These are phyloP conservation scores for Flabesymbios commensalis DNA, from an alignment of 2,888 invertebrate species.

Conservation along the genomic window DNA sequence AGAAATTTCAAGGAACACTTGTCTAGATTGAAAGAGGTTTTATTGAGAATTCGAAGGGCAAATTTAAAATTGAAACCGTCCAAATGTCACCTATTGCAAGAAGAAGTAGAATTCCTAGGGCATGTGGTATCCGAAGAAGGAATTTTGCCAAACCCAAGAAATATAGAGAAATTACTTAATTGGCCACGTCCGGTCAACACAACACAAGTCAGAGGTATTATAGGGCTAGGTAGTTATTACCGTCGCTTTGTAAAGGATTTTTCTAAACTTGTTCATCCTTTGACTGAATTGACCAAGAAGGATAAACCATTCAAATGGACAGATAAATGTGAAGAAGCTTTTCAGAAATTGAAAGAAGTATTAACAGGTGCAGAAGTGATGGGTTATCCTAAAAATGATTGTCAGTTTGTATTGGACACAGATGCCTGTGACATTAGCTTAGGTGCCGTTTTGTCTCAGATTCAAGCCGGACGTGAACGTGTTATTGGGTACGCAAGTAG, in stretches of 20 bases:
- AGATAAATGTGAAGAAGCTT: conserved; percentile 11
- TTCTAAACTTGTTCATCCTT: conserved; percentile 16
- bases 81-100: conserved; percentile 27
- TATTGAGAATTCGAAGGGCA: conserved; percentile 19
- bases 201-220: conserved; percentile 25
- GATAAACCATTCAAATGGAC: not conserved
- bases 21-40: conserved; percentile 22
- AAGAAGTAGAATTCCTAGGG: conserved; percentile 24
- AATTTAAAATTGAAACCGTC: conserved; percentile 11
- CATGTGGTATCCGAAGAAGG: conserved; percentile 1
- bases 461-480: too few relatives aligned
- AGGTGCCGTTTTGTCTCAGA: conserved; percentile 24
- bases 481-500: too few relatives aligned
- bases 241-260: conserved; percentile 23
- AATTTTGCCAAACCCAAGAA: not conserved
- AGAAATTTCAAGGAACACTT: conserved; percentile 23
- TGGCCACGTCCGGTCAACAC: conserved; percentile 4
- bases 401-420: conserved; percentile 23
- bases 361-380: conserved; percentile 17
- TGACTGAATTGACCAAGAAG: conserved; percentile 19
- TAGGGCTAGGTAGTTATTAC: conserved; percentile 34
- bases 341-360: conserved; percentile 13
- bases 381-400: conserved; percentile 10
- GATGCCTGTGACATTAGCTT: conserved; percentile 27
- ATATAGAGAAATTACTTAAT: not conserved